Evolutionary conservation across 2,797 vertebrate genomes (phyloP).

Genomic region (Salarias fasciatus): DNA sequence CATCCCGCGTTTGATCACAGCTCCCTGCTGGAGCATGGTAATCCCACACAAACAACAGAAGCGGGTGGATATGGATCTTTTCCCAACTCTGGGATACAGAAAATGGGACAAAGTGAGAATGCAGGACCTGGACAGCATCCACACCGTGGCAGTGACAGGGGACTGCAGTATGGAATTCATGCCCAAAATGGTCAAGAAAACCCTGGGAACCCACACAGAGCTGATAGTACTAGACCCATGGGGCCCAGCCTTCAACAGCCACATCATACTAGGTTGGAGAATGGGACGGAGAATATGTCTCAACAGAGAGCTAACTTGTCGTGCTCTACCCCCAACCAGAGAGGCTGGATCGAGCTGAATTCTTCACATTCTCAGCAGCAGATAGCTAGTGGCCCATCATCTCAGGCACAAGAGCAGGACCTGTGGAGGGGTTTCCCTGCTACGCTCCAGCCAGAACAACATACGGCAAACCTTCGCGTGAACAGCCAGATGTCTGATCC

Average conservation of each 20-base stretch:
- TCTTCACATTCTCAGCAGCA: conserved; percentile 75
- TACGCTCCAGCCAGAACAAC: conserved; percentile 76
- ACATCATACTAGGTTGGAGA: conserved; percentile 57
- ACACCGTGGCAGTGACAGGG: conserved; percentile 64
- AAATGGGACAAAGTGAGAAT: conserved; percentile 72
- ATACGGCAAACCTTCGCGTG: conserved; percentile 69
- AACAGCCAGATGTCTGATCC: conserved; percentile 83
- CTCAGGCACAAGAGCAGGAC: conserved; percentile 73
- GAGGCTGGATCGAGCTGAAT: conserved; percentile 87
- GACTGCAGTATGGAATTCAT: conserved; percentile 77
- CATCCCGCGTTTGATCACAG: conserved; percentile 83
- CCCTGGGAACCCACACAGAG: conserved; percentile 56
- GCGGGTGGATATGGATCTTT: conserved; percentile 72
- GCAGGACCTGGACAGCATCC: conserved; percentile 53
- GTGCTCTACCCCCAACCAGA: conserved; percentile 67
- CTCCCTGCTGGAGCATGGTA: conserved; percentile 79
- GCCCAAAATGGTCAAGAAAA: conserved; percentile 74
- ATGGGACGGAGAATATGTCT: conserved; percentile 67
- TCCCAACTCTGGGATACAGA: conserved; percentile 70
- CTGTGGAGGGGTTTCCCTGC: conserved; percentile 81
- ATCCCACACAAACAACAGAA: conserved; percentile 62
- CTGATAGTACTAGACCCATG: conserved; percentile 57
- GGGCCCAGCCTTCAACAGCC: conserved; percentile 56
- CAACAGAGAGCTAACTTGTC: conserved; percentile 70
- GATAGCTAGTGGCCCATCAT: conserved; percentile 52